These are phyloP conservation scores for Emydoidea blandingii DNA, from an alignment of 2,797 vertebrate species.

Conservation along the genomic window DNA sequence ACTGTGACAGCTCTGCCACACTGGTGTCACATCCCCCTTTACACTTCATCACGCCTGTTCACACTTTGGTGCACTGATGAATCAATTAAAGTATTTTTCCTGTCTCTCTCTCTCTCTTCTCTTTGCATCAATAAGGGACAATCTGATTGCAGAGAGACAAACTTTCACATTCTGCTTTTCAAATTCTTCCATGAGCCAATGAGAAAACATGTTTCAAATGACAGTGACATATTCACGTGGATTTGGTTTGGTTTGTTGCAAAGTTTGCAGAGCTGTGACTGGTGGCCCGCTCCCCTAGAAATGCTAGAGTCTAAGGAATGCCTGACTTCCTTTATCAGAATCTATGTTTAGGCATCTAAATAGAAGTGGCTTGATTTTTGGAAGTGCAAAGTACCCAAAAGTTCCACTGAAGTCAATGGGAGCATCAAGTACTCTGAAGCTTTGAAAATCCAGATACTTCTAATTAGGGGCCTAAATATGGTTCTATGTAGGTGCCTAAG, in stretches of 20 bases:
- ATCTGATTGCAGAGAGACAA: slow-evolving; percentile 50
- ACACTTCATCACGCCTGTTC: slow-evolving; percentile 77
- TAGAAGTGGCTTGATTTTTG: background rate
- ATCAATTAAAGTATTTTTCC: slow-evolving; percentile 73
- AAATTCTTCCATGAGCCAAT: slow-evolving; percentile 56
- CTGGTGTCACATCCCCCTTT: slow-evolving; percentile 68
- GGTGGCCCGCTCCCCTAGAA: background rate
- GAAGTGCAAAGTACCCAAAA: background rate
- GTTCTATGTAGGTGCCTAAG: background rate
- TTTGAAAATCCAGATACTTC: background rate
- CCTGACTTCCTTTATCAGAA: background rate
- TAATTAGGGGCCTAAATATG: background rate
- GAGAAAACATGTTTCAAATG: background rate
- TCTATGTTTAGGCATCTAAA: background rate
- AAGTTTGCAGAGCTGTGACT: background rate
- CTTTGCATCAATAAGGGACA: slow-evolving; percentile 64
- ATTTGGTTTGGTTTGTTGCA: background rate
- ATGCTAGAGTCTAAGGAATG: background rate
- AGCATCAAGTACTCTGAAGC: background rate
- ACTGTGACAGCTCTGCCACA: slow-evolving; percentile 74
- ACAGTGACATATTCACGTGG: background rate
- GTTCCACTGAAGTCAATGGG: background rate
- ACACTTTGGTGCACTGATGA: slow-evolving; percentile 68
- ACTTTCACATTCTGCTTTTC: slow-evolving; percentile 40
- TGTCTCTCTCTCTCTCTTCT: slow-evolving; percentile 45